Evolutionary conservation across 1,140 invertebrate species (phyloP), one percentile per base, ranked within the genome.

Genomic region (Bombus cullumanus): DNA sequence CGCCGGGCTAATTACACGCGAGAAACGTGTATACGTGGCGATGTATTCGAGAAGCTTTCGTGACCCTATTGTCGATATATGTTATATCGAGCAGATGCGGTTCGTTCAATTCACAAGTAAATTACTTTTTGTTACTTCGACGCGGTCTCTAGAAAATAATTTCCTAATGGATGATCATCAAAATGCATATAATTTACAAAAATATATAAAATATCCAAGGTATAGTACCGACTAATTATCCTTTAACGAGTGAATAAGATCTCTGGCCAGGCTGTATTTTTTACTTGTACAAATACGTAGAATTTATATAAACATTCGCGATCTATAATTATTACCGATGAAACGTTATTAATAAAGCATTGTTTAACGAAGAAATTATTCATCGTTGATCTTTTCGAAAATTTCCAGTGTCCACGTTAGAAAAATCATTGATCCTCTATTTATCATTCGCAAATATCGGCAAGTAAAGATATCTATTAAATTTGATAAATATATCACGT

Each of bases 1-100:
- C 90, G 90, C 83, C 89, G 89, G 90, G 92, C 90, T 94, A 95
- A 95, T 94, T 95, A 92, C 91, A 92, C 83, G 88, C 85, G 87
- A 93, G 90, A 87, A 91, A 89, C 18, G 75, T 64, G 75, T 41
- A 64, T 66, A 59, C 75, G 13, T 31, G 34, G 53, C 57, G 37
- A 43, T 89, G 78, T 79, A 84, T 89, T 88, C 89, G 88, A 87
- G 84, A 80, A 87, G 87, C 89, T 57, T 69, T 69, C 64, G 37
- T 78, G 62, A 31, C 28, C 41, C 22, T 25, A 31, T 73, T 41
- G 74, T 68, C 73, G 43, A 77, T 66, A 39, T 13, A 18, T 34
- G 31, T 47, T 31, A 31, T 64, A 68, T 28, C 43, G 71, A 43
- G 22, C 69, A 73, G 68, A 81, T 73, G 68, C 47, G 37, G 22